Base-by-base conservation (phyloP, 2,797 vertebrate genomes). In the Parotocinclus haroldoi region DNA sequence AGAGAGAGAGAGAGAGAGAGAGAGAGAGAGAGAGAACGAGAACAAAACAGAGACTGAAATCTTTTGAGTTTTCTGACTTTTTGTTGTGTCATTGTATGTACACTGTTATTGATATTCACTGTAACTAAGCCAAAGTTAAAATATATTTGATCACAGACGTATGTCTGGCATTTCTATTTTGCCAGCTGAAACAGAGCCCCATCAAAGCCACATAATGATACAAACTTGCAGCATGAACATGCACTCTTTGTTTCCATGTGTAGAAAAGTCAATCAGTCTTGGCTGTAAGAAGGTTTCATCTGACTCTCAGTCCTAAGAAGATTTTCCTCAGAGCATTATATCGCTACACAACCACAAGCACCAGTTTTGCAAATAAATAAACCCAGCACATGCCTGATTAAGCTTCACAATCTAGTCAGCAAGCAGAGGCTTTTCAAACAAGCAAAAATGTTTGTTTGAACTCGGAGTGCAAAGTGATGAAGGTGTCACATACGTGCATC, bases 381-480 rank as follows among this genome's bases (percentile, higher is more conserved):
- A 48, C 19, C 44, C 49, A 49, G 49, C 14, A 38, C 53, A 52
- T 49, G 59, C 70, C 76, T 62, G 66, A 72, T 69, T 72, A 49
- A 70, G 51, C 58, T 66, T 51, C 50, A 57, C 68, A 56, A 66
- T 57, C 58, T 69, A 14, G 64, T 53, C 68, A 37, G 48, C 10
- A 27, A 56, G 49, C 37, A 42, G 60, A 62, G 19, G 11, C 50
- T 66, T 74, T 46, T 55, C 53, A 69, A 71, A 56, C 62, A 53
- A 64, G 64, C 66, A 64, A 71, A 53, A 76, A 59, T 66, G 64
- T 48, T 63, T 53, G 44, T 65, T 59, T 58, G 58, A 66, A 60
- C 55, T 63, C 7, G 36, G 51, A 63, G 42, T 45, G 13, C 66
- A 68, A 69, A 58, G 50, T 40, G 44, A 44, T 56, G 36, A 73